Conservation (phyloP, 2,797 vertebrate genomes). For the Rhabdophis nuchalis region DNA sequence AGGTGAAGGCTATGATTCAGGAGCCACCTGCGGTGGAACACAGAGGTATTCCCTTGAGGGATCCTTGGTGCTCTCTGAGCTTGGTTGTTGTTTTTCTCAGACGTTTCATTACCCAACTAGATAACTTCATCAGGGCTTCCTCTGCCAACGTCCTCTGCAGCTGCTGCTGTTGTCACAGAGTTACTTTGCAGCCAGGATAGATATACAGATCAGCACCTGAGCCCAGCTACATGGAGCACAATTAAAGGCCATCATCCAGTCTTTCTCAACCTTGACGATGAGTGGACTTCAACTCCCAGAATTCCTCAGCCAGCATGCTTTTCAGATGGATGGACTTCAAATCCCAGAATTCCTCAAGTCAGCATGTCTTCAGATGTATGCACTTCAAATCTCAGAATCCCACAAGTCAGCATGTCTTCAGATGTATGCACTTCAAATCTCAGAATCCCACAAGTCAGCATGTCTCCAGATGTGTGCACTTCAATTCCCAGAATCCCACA, state of each 20-base stretch:
- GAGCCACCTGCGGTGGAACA: background rate
- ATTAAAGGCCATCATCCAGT: background rate
- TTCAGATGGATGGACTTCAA: too few relatives aligned
- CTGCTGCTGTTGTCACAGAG: background rate
- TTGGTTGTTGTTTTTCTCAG: background rate
- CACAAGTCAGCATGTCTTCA: too few relatives aligned
- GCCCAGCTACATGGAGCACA: background rate
- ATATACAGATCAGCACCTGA: background rate
- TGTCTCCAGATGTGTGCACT: accelerated
- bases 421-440: accelerated
- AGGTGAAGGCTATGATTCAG: background rate
- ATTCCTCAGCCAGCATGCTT: background rate
- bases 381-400: background rate
- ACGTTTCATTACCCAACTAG: too few relatives aligned
- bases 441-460: too few relatives aligned
- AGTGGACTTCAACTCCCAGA: background rate
- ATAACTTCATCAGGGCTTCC: background rate
- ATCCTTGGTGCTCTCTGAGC: background rate
- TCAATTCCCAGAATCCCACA: too few relatives aligned
- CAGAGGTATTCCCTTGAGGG: background rate
- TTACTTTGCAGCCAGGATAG: background rate
- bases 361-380: background rate
- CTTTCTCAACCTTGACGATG: background rate
- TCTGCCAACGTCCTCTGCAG: background rate
- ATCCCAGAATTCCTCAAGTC: background rate